Evolutionary conservation across 37 sponge, comb jelly and placozoan genomes (phyloP).

Genomic region (Ephydatia muelleri): DNA sequence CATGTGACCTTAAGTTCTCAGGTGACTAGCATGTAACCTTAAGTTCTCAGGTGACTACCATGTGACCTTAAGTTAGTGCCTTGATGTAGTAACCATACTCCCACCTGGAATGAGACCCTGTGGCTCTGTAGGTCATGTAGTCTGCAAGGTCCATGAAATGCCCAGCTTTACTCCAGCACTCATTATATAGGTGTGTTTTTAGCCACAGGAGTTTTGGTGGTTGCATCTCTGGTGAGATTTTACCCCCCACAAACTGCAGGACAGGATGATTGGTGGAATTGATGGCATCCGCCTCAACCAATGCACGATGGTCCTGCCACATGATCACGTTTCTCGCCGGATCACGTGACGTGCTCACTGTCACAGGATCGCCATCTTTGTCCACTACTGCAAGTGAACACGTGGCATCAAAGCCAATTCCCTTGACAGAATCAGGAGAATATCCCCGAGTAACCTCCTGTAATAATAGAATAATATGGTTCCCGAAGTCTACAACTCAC

Average conservation of each 20-base stretch:
- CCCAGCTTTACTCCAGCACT: conserved; percentile 75
- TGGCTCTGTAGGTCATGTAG: conserved; percentile 79
- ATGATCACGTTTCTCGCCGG: conserved; percentile 64
- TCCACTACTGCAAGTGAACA: conserved; percentile 81
- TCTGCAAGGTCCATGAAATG: conserved; percentile 91
- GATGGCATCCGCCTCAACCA: conserved; percentile 61
- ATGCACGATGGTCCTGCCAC: conserved; percentile 91
- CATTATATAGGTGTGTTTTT: conserved; percentile 55
- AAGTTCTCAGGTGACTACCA: too few species aligned
- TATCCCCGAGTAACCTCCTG: neutral
- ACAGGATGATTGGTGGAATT: conserved; percentile 67
- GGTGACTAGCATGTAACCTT: too few species aligned
- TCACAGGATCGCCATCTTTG: conserved; percentile 55
- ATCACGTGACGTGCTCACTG: conserved; percentile 44
- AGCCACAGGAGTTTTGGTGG: conserved; percentile 91
- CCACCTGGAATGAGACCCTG: conserved; percentile 57
- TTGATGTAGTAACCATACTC: neutral
- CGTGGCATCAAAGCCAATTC: conserved; percentile 86
- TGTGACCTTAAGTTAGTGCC: too few species aligned
- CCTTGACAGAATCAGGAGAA: conserved; percentile 24
- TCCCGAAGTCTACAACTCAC: neutral
- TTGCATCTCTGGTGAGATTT: conserved; percentile 87
- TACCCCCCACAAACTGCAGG: conserved; percentile 73
- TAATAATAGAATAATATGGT: neutral
- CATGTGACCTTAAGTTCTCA: too few species aligned